Conservation (phyloP, 2,888 invertebrate genomes). For the Caenorhabditis angaria region DNA sequence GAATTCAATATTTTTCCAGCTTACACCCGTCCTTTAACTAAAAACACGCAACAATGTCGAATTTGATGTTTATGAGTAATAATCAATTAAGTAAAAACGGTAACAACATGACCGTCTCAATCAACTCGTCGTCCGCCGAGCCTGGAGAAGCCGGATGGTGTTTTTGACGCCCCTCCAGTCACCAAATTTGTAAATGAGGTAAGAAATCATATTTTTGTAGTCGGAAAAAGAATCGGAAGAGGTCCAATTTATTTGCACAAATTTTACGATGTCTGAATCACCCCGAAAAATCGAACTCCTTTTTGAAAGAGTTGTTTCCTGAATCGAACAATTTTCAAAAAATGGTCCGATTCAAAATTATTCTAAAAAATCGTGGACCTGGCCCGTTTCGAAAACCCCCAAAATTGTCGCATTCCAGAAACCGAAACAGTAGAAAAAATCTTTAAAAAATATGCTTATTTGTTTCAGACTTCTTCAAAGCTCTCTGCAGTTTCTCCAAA, state of each 20-base stretch:
- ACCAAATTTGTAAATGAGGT: constrained; percentile 5
- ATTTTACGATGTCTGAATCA: no score
- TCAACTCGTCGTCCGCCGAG: constrained; percentile 29
- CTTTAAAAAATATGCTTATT: constrained; percentile 5
- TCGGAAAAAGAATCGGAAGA: not conserved
- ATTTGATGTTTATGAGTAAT: constrained; percentile 32
- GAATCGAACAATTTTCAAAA: no score
- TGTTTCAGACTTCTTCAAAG: constrained; percentile 17
- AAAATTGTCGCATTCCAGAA: no score
- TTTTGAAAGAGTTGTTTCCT: no score
- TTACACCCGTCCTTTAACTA: not conserved
- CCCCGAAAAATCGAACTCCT: constrained; percentile 1
- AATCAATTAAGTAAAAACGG: constrained; percentile 5
- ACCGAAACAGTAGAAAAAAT: no score
- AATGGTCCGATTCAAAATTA: no score
- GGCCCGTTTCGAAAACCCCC: no score
- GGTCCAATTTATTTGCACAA: no score
- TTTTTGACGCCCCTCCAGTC: constrained; percentile 57
- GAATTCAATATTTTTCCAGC: not conserved
- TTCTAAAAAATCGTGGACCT: no score
- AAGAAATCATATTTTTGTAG: not conserved
- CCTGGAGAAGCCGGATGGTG: constrained; percentile 55
- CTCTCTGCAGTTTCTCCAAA: constrained; percentile 45
- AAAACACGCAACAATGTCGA: constrained; percentile 27
- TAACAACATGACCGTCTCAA: constrained; percentile 15